Evolutionary conservation across 2,113 vertebrate genomes (phyloP).

Genomic region (Epinephelus cyanopodus): DNA sequence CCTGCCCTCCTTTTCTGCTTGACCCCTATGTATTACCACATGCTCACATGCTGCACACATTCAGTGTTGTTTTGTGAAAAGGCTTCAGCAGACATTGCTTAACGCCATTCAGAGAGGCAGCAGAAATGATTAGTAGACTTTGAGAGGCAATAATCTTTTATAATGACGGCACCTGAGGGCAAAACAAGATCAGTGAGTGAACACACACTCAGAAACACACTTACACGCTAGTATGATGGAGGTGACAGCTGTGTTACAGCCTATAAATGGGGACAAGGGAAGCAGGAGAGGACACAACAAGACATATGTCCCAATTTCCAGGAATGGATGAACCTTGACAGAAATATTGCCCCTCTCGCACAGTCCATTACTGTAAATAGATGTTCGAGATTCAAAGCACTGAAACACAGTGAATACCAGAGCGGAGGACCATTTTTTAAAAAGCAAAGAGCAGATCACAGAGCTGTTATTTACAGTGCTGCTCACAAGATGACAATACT

Average conservation of each 20-base stretch:
- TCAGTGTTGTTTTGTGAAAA: slow-evolving; percentile 23
- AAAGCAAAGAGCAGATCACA: slow-evolving; percentile 15
- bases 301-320: slow-evolving; percentile 71
- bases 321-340: slow-evolving; percentile 57
- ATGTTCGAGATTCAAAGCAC: neutral
- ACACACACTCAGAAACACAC: neutral
- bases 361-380: slow-evolving; percentile 53
- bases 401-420: slow-evolving; percentile 5
- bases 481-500: neutral
- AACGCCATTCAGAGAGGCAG: slow-evolving; percentile 31
- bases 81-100: slow-evolving; percentile 23
- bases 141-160: slow-evolving; percentile 44
- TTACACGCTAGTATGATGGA: slow-evolving; percentile 46
- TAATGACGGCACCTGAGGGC: slow-evolving; percentile 57
- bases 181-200: slow-evolving; percentile 2
- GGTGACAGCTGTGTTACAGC: slow-evolving; percentile 75
- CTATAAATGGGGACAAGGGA: slow-evolving; percentile 65
- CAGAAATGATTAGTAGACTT: slow-evolving; percentile 42
- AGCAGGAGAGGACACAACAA: slow-evolving; percentile 62
- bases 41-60: slow-evolving; percentile 42
- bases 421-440: neutral
- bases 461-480: neutral
- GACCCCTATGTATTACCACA: slow-evolving; percentile 56
- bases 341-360: slow-evolving; percentile 47
- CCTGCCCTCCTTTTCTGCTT: slow-evolving; percentile 57